These are phyloP conservation scores for Teinopalpus imperialis DNA, from an alignment of 2,888 invertebrate species.

Conservation along the genomic window DNA sequence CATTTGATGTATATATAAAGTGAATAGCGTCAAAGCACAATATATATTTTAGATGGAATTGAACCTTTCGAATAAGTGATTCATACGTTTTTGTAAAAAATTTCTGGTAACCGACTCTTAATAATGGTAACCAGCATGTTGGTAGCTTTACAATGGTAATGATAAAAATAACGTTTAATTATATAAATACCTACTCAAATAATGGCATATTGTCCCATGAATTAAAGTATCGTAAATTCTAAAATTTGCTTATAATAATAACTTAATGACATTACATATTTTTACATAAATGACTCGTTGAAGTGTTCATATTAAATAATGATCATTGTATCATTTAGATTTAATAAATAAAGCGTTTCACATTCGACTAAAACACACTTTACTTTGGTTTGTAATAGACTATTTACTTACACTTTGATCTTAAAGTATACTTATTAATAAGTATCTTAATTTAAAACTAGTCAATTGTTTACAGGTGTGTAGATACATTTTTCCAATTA, in stretches of 20 bases:
- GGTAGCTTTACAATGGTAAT: slow-evolving; percentile 32
- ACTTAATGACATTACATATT: slow-evolving; percentile 9
- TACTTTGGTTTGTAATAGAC: slow-evolving; percentile 77
- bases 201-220: slow-evolving; percentile 18
- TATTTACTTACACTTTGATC: slow-evolving; percentile 39
- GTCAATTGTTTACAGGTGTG: too few relatives aligned
- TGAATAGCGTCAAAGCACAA: too few relatives aligned
- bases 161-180: slow-evolving; percentile 4
- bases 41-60: too few relatives aligned
- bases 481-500: too few relatives aligned
- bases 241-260: slow-evolving; percentile 15
- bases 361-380: slow-evolving; percentile 77
- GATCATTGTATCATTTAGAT: slow-evolving; percentile 28
- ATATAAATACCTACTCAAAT: slow-evolving; percentile 5
- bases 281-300: slow-evolving; percentile 17
- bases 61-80: too few relatives aligned
- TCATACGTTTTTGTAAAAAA: slow-evolving; percentile 16
- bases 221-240: slow-evolving; percentile 6
- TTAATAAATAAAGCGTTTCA: slow-evolving; percentile 78
- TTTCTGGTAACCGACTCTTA: slow-evolving; percentile 29
- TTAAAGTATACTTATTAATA: too few relatives aligned
- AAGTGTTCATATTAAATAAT: slow-evolving; percentile 7
- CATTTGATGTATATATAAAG: background rate
- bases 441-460: too few relatives aligned
- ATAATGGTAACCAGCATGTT: slow-evolving; percentile 37